A percentile compares a stretch with the other conserved stretches of the same genome.
phyloP scores from a whole-genome alignment of 2,888 invertebrate genomes.

The Cephalotes varians region DNA sequence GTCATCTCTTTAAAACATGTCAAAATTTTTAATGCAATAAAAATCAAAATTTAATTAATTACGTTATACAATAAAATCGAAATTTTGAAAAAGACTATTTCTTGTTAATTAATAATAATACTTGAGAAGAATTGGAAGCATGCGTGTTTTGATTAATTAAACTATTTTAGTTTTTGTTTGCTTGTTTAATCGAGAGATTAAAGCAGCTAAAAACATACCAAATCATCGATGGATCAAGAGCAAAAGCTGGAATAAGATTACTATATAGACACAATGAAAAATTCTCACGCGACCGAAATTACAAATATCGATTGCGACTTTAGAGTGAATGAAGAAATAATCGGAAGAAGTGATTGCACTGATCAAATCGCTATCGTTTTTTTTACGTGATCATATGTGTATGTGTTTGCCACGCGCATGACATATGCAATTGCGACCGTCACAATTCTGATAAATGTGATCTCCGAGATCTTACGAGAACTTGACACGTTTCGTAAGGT shows the following conservation, averaged over 20 bases:
- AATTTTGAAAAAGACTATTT: neutral
- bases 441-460: constrained; percentile 1
- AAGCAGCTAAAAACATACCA: neutral
- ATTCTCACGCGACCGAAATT: constrained; percentile 23
- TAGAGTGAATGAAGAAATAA: constrained; percentile 12
- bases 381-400: neutral
- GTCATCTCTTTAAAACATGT: neutral
- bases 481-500: constrained; percentile 10
- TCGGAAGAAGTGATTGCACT: constrained; percentile 56
- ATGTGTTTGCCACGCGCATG: neutral
- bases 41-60: constrained; percentile 1
- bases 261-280: neutral
- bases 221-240: neutral
- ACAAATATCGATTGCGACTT: constrained; percentile 19
- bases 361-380: constrained; percentile 46
- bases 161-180: neutral
- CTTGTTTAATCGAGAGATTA: constrained; percentile 1
- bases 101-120: neutral
- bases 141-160: neutral
- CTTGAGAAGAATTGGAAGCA: neutral
- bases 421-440: constrained; percentile 10
- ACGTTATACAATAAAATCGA: neutral
- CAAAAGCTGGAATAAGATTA: neutral
- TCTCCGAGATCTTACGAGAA: constrained; percentile 1
- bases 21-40: neutral